These are phyloP conservation scores for Meles meles DNA, from an alignment of 2,113 vertebrate genomes.

Conservation along the genomic window DNA sequence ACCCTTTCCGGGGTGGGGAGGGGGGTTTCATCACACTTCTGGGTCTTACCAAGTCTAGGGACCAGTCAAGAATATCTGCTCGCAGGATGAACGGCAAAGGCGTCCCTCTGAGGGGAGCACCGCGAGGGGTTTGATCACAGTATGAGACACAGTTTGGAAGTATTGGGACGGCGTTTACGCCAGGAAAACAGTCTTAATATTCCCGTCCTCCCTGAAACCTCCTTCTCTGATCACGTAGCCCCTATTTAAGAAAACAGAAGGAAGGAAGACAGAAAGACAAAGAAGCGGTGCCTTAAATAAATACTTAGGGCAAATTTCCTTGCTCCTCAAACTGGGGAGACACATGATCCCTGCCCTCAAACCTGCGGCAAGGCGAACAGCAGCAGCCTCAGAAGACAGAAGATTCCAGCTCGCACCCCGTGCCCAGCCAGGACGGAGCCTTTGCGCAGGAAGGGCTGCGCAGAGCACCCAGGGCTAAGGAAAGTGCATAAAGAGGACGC, in stretches of 20 bases:
- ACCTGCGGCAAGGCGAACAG: fast-evolving
- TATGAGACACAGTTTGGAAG: not conserved
- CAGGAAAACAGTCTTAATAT: not conserved
- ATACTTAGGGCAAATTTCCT: fast-evolving
- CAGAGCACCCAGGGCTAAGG: fast-evolving
- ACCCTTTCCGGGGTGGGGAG: not conserved
- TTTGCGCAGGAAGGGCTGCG: not conserved
- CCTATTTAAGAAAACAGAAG: not conserved
- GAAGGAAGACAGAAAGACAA: too few species aligned
- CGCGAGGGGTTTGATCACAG: not conserved
- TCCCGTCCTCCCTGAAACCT: fast-evolving
- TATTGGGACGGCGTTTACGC: fast-evolving
- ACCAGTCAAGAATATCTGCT: not conserved
- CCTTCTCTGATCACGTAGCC: not conserved
- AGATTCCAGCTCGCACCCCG: not conserved
- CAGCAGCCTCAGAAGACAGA: not conserved
- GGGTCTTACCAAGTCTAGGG: not conserved
- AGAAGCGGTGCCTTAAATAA: not conserved
- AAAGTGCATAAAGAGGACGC: fast-evolving
- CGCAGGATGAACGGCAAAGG: fast-evolving
- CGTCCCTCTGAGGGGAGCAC: fast-evolving
- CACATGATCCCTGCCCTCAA: not conserved
- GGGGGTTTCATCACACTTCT: not conserved
- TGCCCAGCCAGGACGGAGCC: fast-evolving
- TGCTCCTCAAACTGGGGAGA: not conserved